phyloP scores from a whole-genome alignment of 2,797 vertebrate species.

The Malacoctenus gilli region DNA sequence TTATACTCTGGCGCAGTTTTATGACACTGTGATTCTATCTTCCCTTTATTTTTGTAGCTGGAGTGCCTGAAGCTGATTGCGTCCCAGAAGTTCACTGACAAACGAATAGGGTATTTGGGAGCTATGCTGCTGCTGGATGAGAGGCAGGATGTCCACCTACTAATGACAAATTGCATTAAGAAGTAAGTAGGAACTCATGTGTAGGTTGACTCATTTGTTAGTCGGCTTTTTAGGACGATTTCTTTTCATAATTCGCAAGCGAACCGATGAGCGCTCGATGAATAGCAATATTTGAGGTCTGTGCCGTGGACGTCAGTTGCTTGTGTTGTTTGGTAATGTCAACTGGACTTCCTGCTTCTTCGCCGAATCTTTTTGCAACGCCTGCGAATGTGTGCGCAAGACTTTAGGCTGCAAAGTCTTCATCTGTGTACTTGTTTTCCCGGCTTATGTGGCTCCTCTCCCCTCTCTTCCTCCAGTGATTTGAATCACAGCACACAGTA shows the following conservation, averaged over 20 bases:
- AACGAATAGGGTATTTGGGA: constrained; percentile 99
- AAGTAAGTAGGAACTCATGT: constrained; percentile 85
- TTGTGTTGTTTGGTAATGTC: too few species aligned
- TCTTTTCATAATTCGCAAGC: neutral
- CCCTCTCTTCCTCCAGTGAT: constrained; percentile 83
- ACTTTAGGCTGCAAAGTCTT: too few species aligned
- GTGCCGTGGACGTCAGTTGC: too few species aligned
- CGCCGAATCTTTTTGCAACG: too few species aligned
- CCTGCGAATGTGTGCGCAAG: too few species aligned
- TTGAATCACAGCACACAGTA: constrained; percentile 99
- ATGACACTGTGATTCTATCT: constrained; percentile 39
- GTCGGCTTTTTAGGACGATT: neutral
- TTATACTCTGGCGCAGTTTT: constrained; percentile 1
- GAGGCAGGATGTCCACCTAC: constrained; percentile 98
- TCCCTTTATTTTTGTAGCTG: constrained; percentile 86
- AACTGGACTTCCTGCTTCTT: too few species aligned
- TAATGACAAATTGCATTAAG: constrained; percentile 99
- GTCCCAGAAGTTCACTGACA: constrained; percentile 99
- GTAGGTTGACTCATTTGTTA: constrained; percentile 1
- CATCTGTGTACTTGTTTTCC: constrained; percentile 4
- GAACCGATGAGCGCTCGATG: constrained; percentile 1
- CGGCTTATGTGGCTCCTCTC: constrained; percentile 33
- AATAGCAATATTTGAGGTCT: constrained; percentile 1
- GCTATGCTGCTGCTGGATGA: constrained; percentile 98
- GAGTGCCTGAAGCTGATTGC: constrained; percentile 99